These are phyloP conservation scores for Psilopsiagon aurifrons DNA, from an alignment of 2,113 vertebrate species.

Conservation along the genomic window DNA sequence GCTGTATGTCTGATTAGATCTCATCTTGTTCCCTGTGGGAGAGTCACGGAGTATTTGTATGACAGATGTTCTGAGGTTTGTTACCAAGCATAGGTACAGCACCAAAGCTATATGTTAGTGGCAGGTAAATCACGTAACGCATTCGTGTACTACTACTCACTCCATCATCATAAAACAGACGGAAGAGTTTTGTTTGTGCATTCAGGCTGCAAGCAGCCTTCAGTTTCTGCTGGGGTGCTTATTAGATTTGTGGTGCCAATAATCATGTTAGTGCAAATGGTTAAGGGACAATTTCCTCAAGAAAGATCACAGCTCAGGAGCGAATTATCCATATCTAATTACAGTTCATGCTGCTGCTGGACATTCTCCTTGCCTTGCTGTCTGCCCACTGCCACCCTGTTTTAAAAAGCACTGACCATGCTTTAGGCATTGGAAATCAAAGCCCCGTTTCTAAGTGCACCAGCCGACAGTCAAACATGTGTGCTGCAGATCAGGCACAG, in stretches of 20 bases:
- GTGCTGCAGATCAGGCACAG: not conserved
- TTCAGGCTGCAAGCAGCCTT: not conserved
- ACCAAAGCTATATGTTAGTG: not conserved
- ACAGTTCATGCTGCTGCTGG: slow-evolving; percentile 3
- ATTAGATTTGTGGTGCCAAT: slow-evolving; percentile 30
- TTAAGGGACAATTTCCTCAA: slow-evolving; percentile 2
- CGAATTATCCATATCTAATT: slow-evolving; percentile 26
- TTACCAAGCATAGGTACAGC: not conserved
- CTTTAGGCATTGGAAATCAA: not conserved
- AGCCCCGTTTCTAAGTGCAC: not conserved
- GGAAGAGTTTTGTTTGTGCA: not conserved
- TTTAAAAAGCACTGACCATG: not conserved
- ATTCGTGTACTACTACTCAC: not conserved
- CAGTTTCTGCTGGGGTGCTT: not conserved
- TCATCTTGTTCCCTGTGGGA: not conserved
- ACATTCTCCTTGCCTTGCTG: not conserved
- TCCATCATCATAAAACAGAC: not conserved
- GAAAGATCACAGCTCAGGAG: not conserved
- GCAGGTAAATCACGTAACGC: not conserved
- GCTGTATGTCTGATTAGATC: fast-evolving
- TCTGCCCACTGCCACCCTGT: not conserved
- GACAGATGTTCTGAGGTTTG: not conserved
- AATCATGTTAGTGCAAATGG: slow-evolving; percentile 11
- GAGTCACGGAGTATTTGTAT: not conserved
- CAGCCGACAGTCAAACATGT: fast-evolving